phyloP scores from a whole-genome alignment of 2,113 vertebrate species.

The Crotalus viridis region DNA sequence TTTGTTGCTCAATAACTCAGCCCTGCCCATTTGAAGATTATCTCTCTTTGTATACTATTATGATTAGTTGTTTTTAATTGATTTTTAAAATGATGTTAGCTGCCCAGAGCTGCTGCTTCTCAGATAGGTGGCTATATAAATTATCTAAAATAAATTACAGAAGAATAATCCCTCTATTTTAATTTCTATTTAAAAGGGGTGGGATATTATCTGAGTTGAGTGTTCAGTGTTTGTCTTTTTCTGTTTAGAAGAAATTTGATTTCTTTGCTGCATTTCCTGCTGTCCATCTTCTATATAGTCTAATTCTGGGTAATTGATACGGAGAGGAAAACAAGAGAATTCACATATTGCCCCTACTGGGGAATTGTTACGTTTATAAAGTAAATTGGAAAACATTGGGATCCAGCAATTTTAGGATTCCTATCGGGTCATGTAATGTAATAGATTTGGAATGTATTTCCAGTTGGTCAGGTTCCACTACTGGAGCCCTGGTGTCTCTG shows the following conservation, averaged over 20 bases:
- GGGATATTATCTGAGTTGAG: conserved; percentile 53
- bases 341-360: fast-evolving
- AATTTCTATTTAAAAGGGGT: conserved; percentile 44
- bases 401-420: not conserved
- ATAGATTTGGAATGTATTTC: conserved; percentile 47
- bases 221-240: conserved; percentile 57
- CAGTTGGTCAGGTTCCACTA: conserved; percentile 42
- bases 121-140: not conserved
- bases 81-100: not conserved
- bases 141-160: not conserved
- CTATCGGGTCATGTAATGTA: conserved; percentile 12
- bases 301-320: conserved; percentile 4
- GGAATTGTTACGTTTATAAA: not conserved
- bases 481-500: not conserved
- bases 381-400: conserved; percentile 22
- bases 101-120: not conserved
- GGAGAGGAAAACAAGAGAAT: not conserved
- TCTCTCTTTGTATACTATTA: not conserved
- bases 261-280: conserved; percentile 30
- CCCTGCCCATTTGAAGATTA: not conserved
- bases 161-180: not conserved
- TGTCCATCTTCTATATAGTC: conserved; percentile 10
- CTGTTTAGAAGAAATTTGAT: conserved; percentile 39
- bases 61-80: not conserved
- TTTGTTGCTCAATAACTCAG: not conserved